These are phyloP conservation scores for Penelope pileata DNA, from an alignment of 2,113 vertebrate genomes.

Conservation along the genomic window DNA sequence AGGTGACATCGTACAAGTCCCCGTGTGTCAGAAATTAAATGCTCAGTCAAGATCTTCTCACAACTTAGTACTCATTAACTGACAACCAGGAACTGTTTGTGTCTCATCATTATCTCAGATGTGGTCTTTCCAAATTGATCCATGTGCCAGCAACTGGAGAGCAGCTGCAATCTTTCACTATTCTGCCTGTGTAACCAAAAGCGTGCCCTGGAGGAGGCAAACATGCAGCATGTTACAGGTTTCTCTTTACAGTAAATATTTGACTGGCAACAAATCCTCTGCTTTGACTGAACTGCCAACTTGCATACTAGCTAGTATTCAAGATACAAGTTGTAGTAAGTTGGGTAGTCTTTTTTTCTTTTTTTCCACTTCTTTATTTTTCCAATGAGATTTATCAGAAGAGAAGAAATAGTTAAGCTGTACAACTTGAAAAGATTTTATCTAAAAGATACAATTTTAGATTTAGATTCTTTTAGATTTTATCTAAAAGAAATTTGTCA, in stretches of 20 bases:
- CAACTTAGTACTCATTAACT: background rate
- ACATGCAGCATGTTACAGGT: background rate
- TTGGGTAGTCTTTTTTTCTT: background rate
- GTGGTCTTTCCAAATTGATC: background rate
- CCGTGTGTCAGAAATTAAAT: background rate
- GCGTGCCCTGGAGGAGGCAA: background rate
- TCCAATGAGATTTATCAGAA: background rate
- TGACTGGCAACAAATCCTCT: background rate
- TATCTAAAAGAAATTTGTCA: background rate
- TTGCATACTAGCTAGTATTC: background rate
- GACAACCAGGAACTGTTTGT: background rate
- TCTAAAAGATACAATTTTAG: no score
- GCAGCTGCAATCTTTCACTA: background rate
- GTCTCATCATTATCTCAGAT: background rate
- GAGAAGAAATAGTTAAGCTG: background rate
- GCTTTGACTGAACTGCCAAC: background rate
- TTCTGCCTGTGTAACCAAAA: background rate
- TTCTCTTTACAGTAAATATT: slow-evolving; percentile 34
- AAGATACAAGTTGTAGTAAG: background rate
- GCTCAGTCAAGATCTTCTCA: background rate
- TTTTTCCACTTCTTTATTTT: background rate
- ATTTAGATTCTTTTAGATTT: no score
- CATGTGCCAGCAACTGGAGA: background rate
- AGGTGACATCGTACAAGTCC: background rate
- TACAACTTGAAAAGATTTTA: background rate